phyloP scores from a whole-genome alignment of 2,888 invertebrate species.

The Metallyticus violacea region DNA sequence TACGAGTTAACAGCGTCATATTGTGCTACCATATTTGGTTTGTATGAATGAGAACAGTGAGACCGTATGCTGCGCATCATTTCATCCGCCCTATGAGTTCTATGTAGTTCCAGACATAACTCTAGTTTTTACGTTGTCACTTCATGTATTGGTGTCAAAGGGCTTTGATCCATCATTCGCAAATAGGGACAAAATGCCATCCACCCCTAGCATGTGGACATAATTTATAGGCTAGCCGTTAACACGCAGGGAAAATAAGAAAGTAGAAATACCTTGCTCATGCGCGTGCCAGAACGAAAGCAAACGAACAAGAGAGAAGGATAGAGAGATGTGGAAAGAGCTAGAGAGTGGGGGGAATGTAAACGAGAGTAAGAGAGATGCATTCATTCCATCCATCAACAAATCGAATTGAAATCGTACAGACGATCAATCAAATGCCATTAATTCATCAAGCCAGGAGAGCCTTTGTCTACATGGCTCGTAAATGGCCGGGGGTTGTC shows the following conservation, averaged over 20 bases:
- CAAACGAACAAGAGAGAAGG: not conserved
- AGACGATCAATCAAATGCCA: conserved; percentile 8
- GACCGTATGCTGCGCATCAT: not conserved
- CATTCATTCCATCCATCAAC: conserved; percentile 3
- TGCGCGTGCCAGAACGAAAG: conserved; percentile 5
- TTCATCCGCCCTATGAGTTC: not conserved
- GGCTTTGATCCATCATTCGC: not conserved
- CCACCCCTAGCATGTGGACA: not conserved
- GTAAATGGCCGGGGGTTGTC: conserved; percentile 1
- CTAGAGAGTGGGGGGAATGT: not conserved
- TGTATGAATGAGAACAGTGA: not conserved
- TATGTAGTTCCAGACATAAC: not conserved
- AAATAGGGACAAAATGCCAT: not conserved
- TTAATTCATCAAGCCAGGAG: not conserved
- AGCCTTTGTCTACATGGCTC: not conserved
- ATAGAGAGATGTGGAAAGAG: not conserved
- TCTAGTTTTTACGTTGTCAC: not conserved
- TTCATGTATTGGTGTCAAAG: not conserved
- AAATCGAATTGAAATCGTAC: conserved; percentile 6
- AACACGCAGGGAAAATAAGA: not conserved
- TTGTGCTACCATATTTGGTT: not conserved
- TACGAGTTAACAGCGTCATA: not conserved
- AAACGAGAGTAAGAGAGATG: not conserved
- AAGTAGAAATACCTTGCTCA: not conserved
- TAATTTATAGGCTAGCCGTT: not conserved